Evolutionary conservation across 2,113 vertebrate genomes (phyloP).

Genomic region (Marcusenius ussheri): DNA sequence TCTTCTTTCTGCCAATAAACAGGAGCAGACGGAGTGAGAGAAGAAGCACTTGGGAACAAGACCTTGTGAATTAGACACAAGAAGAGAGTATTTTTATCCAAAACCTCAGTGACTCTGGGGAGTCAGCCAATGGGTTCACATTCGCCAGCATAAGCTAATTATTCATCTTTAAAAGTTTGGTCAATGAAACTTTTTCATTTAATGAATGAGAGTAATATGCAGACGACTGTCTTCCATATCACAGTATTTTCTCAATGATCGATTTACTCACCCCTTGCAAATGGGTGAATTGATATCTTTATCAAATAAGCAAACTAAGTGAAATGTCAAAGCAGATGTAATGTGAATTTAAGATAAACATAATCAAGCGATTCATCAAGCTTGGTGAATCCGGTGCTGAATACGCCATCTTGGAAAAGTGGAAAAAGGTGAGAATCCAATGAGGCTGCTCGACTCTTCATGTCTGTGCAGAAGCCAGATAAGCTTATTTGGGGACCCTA

Average conservation of each 20-base stretch:
- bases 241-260: neutral
- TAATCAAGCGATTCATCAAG: neutral
- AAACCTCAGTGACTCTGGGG: neutral
- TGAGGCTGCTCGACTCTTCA: neutral
- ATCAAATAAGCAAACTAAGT: neutral
- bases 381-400: neutral
- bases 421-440: neutral
- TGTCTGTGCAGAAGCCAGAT: neutral
- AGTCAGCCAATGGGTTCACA: neutral
- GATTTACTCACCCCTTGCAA: neutral
- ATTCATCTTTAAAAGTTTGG: neutral
- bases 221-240: neutral
- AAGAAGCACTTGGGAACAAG: neutral
- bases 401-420: neutral
- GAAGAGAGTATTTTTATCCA: neutral
- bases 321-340: neutral
- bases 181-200: neutral
- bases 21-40: neutral
- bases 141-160: neutral
- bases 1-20: neutral
- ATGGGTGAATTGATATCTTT: neutral
- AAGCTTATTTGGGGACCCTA: constrained; percentile 23
- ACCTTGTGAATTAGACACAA: neutral
- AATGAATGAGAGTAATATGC: neutral
- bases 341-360: neutral